These are phyloP conservation scores for Acrocyrtus sp. DNA, from an alignment of 2,888 invertebrate genomes.

Conservation along the genomic window DNA sequence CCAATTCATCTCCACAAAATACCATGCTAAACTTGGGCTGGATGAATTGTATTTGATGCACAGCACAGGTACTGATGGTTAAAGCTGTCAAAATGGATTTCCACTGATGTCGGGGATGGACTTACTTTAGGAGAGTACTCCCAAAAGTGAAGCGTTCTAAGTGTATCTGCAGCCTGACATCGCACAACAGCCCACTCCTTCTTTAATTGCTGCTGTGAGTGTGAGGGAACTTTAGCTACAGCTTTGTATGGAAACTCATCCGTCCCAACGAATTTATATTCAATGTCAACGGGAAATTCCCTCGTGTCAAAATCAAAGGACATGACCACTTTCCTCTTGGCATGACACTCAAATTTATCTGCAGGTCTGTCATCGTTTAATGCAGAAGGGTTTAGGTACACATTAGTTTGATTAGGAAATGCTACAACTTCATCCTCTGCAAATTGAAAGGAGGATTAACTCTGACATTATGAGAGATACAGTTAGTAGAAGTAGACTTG, in stretches of 20 bases:
- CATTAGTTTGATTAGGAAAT: slow-evolving; percentile 35
- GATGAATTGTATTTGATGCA: slow-evolving; percentile 38
- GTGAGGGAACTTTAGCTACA: slow-evolving; percentile 26
- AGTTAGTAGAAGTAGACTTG: no score
- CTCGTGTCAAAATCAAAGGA: slow-evolving; percentile 44
- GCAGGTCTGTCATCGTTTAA: slow-evolving; percentile 3
- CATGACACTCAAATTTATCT: slow-evolving; percentile 46
- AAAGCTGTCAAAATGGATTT: slow-evolving; percentile 40
- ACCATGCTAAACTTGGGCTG: slow-evolving; percentile 48
- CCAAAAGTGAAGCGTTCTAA: slow-evolving; percentile 45
- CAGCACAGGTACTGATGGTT: slow-evolving; percentile 52
- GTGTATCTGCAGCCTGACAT: slow-evolving; percentile 44
- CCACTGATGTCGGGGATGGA: slow-evolving; percentile 21
- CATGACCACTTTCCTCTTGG: slow-evolving; percentile 40
- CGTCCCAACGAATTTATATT: slow-evolving; percentile 27
- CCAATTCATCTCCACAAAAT: slow-evolving; percentile 49
- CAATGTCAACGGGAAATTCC: slow-evolving; percentile 35
- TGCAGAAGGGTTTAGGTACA: slow-evolving; percentile 16
- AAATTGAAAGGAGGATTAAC: no score
- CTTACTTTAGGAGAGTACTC: slow-evolving; percentile 37
- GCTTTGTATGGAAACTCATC: slow-evolving; percentile 50
- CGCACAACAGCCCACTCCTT: slow-evolving; percentile 45
- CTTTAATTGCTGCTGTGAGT: slow-evolving; percentile 34
- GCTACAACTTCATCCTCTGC: slow-evolving; percentile 47
- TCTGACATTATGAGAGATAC: no score